Base-by-base conservation (phyloP, 2,888 invertebrate genomes). In the Callimorpha dominula region DNA sequence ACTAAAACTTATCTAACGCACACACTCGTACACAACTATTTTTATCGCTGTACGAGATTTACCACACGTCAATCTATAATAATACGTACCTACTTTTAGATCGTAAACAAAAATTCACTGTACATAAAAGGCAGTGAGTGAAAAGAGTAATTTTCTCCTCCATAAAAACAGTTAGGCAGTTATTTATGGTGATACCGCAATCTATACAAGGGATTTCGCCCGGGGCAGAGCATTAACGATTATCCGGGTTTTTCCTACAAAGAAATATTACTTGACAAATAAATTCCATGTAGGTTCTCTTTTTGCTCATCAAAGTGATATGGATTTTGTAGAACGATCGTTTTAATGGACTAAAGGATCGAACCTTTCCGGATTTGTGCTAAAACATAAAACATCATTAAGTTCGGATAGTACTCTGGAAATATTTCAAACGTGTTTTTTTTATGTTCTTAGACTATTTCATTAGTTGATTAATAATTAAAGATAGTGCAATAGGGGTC, bases 171-270 rank as follows among this genome's bases (percentile, higher is more conserved):
- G 93, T 93, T 93, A 91, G 91, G 89, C 89, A 91, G 94, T 94
- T 95, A 95, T 95, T 95, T 95, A 94, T 93, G 93, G 90, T 92
- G 94, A 93, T 93, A 93, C 93, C 93, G 91, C 94, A 93, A 94
- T 94, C 94, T 94, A 93, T 95, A 93, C 92, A 93, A 91, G 93
- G 93, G 94, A 93, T 94, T 93, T 89, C 85, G 92, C 94, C 89
- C 86, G 85, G 87, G 92, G 94, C 93, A 88, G 89, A 91, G 92
- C 91, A 94, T 95, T 94, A 94, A 93, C 93, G 94, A 94, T 93
- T 94, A 94, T 92, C 91, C 91, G 88, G 85, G 89, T 88, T 91
- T 90, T 89, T 88, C 88, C 87, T 90, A 89, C 90, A 90, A 92
- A 93, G 93, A 93, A 93, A 93, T 94, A 92, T 93, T 93, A 92